phyloP scores from a whole-genome alignment of 2,797 vertebrate genomes.

The Acanthornis magna region DNA sequence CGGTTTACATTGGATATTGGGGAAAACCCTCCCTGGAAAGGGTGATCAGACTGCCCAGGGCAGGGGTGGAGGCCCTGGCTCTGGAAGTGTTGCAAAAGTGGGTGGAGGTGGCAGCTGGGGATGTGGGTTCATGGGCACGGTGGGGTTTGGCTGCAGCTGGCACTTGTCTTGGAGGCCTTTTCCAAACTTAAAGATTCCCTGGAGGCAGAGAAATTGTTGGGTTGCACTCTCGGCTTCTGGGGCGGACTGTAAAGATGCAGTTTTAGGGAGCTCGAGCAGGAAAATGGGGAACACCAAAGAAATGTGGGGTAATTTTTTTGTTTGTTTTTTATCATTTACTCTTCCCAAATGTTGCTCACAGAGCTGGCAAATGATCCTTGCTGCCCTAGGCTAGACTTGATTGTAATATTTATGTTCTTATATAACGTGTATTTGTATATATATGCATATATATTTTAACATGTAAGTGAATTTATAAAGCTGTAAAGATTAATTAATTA shows the following conservation, averaged over 20 bases:
- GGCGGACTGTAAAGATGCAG: background rate
- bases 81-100: too few species aligned
- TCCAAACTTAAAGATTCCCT: fast-evolving
- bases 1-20: fast-evolving
- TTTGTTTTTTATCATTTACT: background rate
- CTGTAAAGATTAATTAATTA: background rate
- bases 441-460: background rate
- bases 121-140: fast-evolving
- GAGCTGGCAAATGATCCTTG: background rate
- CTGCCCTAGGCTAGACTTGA: background rate
- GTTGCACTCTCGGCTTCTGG: fast-evolving
- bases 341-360: background rate
- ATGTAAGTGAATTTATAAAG: background rate
- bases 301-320: background rate
- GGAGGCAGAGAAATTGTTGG: too few species aligned
- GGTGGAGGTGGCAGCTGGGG: background rate
- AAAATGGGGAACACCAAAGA: background rate
- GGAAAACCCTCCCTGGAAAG: too few species aligned
- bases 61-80: too few species aligned
- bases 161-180: background rate
- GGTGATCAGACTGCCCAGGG: too few species aligned
- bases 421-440: background rate
- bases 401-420: background rate
- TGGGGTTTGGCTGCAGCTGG: background rate
- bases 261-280: background rate